Evolutionary conservation across 1,140 invertebrate species (phyloP).

Genomic region (Hestina assimilis): DNA sequence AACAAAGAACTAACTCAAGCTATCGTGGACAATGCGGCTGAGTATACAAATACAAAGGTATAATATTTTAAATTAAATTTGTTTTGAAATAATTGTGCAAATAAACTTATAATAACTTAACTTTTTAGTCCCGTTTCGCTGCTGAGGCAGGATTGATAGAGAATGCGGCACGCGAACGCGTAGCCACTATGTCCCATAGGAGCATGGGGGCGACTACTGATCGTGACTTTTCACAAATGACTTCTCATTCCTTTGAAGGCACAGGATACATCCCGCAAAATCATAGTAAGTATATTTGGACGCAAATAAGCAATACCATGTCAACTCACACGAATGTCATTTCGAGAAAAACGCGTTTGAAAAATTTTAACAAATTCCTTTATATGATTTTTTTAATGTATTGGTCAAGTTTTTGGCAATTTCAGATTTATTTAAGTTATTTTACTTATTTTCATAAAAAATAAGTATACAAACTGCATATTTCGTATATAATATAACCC

Average conservation of each 20-base stretch:
- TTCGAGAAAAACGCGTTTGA: no score
- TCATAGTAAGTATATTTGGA: conserved; percentile 11
- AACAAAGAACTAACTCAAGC: conserved; percentile 45
- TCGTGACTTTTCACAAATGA: conserved; percentile 43
- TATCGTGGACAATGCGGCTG: conserved; percentile 41
- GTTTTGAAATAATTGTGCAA: background rate
- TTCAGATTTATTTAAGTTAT: no score
- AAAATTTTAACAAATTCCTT: no score
- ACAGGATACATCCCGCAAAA: background rate
- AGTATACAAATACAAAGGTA: conserved; percentile 5
- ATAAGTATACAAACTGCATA: no score
- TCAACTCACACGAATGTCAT: no score
- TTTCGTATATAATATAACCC: no score
- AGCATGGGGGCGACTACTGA: conserved; percentile 48
- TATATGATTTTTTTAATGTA: no score
- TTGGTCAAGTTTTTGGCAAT: no score
- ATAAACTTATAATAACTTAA: background rate
- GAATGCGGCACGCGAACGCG: conserved; percentile 52
- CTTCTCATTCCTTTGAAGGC: conserved; percentile 28
- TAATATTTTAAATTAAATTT: background rate
- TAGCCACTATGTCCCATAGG: conserved; percentile 55
- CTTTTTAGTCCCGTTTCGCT: background rate
- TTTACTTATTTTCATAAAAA: no score
- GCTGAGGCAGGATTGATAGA: conserved; percentile 51
- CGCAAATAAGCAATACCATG: no score